Evolutionary conservation across 2,888 invertebrate species (phyloP), one percentile per base, ranked within the genome.

Genomic region (Lysandra bellargus): DNA sequence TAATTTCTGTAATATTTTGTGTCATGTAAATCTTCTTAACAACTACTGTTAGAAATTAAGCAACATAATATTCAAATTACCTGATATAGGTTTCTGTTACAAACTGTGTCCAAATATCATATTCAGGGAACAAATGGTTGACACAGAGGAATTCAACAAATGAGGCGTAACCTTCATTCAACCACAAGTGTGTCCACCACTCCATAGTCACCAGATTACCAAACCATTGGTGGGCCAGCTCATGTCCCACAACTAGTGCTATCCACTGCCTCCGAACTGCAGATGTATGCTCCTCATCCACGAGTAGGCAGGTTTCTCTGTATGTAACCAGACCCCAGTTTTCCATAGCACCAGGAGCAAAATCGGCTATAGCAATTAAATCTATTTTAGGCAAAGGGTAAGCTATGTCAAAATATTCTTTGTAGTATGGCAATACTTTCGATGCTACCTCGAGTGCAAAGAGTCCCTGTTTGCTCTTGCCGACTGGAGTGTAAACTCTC

Each of bases 121-220:
- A 99, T 87, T 99, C 98, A 0, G 99, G 99, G 89, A 98, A 99
- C 79, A 98, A 94, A 88, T 97, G 97, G 87, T 98, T 97, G 1
- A 99, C 98, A 93, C 99, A 99, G 5, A 99, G 95, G 87, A 98
- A 99, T 90, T 99, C 99, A 74, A 99, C 98, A 95, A 99, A 99
- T 0, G 98, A 97, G 0, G 99, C 99, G 91, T 98, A 98, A 2
- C 98, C 99, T 90, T 99, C 99, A 90, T 99, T 99, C 60, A 99
- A 93, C 99, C 99, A 99, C 57, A 98, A 93, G 92, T 99, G 98
- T 1, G 98, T 98, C 99, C 99, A 99, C 98, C 98, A 99, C 90
- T 98, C 98, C 99, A 99, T 99, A 40, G 99, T 99, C 1, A 99
- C 99, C 75, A 99, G 95, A 90, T 99, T 99, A 7, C 99, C 99